Percentiles rank a stretch among this genome's conserved stretches.
Evolutionary conservation across 2,888 invertebrate genomes (phyloP).

Genomic region (Schizotus pectinicornis): DNA sequence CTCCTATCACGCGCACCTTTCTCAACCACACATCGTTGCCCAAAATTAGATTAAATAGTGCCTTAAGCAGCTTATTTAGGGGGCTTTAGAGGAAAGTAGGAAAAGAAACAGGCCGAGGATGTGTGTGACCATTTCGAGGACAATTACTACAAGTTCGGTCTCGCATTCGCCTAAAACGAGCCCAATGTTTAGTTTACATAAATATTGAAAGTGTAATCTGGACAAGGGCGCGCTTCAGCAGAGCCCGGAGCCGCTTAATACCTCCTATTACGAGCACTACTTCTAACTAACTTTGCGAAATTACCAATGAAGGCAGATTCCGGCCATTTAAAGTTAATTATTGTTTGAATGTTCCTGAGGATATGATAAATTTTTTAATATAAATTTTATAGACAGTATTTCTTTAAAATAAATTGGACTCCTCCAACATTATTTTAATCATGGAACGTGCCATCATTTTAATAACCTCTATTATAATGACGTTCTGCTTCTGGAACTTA

Average conservation of each 20-base stretch:
- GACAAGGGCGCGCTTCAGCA: constrained; percentile 37
- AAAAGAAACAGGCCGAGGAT: constrained; percentile 20
- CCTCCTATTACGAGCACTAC: constrained; percentile 39
- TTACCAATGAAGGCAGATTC: constrained; percentile 42
- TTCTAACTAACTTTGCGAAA: constrained; percentile 43
- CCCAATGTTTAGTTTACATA: constrained; percentile 46
- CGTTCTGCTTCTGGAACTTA: constrained; percentile 8
- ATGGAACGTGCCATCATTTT: constrained; percentile 9
- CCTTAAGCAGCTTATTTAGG: too few species aligned
- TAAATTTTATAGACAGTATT: constrained; percentile 35
- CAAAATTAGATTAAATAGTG: too few species aligned
- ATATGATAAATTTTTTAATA: constrained; percentile 40
- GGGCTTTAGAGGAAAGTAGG: not conserved
- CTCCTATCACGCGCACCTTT: too few species aligned
- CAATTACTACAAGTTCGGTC: constrained; percentile 41
- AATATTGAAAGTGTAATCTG: constrained; percentile 49
- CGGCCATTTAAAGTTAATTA: constrained; percentile 44
- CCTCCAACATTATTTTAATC: constrained; percentile 19
- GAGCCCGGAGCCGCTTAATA: constrained; percentile 38
- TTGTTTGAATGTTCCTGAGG: constrained; percentile 41
- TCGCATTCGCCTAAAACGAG: constrained; percentile 32
- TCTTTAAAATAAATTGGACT: constrained; percentile 19
- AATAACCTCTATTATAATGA: constrained; percentile 13
- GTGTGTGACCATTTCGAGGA: constrained; percentile 40
- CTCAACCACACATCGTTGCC: too few species aligned